These are phyloP conservation scores for Xenotilapia leptura DNA, from an alignment of 2,113 vertebrate species.

Conservation along the genomic window DNA sequence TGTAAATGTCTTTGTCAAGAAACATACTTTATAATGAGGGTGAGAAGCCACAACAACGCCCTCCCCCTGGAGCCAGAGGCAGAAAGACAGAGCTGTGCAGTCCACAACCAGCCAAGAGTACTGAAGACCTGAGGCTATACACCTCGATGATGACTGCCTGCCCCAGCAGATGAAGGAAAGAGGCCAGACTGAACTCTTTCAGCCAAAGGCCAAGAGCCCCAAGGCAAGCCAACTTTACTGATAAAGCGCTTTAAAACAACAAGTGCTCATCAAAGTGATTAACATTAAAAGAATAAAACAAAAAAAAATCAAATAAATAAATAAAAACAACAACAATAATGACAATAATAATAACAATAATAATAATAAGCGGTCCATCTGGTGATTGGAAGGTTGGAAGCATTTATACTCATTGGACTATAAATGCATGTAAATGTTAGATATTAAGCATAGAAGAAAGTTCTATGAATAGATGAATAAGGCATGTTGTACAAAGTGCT, in stretches of 20 bases:
- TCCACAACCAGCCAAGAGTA: not conserved
- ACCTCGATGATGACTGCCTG: not conserved
- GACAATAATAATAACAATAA: not conserved
- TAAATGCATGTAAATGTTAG: not conserved
- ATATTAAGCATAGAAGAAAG: not conserved
- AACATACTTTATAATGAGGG: not conserved
- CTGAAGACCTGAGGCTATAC: not conserved
- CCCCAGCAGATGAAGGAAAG: not conserved
- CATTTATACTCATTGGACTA: not conserved
- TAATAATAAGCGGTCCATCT: rapidly evolving
- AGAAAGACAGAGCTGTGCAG: not conserved
- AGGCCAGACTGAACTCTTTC: not conserved
- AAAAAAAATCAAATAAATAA: rapidly evolving
- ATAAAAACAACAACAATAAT: not conserved
- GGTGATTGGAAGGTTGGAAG: not conserved
- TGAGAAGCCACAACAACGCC: not conserved
- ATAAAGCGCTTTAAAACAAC: not conserved
- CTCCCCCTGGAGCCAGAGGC: not conserved
- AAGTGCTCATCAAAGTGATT: not conserved
- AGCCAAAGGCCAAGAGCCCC: not conserved
- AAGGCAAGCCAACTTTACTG: not conserved
- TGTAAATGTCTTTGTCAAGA: not conserved
- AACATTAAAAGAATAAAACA: not conserved
- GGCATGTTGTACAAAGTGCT: not conserved
- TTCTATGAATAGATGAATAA: not conserved